Percentiles rank a stretch among this genome's conserved stretches.
phyloP scores from a whole-genome alignment of 2,797 vertebrate species.

The Amniataba percoides region DNA sequence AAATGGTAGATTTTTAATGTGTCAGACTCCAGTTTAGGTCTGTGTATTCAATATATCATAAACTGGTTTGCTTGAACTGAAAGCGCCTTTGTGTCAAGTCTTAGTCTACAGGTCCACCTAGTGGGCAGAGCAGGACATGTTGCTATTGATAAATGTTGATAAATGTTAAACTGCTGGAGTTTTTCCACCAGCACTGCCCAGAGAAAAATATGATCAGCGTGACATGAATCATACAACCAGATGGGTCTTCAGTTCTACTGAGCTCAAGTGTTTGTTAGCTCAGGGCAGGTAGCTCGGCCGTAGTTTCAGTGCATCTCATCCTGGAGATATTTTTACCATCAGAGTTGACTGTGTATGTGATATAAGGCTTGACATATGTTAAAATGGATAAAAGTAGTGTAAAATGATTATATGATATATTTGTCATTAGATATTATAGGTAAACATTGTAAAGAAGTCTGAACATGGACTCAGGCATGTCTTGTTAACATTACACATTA shows the following conservation, averaged over 20 bases:
- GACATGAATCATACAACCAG: background rate
- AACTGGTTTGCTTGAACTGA: slow-evolving; percentile 9
- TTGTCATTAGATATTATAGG: background rate
- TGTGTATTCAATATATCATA: background rate
- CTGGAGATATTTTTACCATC: background rate
- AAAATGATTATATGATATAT: background rate
- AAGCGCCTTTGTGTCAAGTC: background rate
- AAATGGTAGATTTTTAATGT: background rate
- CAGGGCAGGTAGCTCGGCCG: background rate
- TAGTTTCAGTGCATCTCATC: background rate
- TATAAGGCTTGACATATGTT: background rate
- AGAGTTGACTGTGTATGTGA: background rate
- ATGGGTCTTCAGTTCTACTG: background rate
- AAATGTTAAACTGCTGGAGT: background rate
- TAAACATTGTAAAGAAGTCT: background rate
- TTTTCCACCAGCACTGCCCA: background rate
- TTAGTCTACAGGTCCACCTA: slow-evolving; percentile 70
- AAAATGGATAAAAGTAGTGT: background rate
- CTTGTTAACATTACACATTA: background rate
- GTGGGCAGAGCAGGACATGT: slow-evolving; percentile 49
- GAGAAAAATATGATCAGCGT: background rate
- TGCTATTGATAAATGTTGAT: no score
- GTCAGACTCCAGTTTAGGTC: background rate
- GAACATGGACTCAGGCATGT: background rate
- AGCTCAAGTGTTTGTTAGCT: background rate